Base-by-base conservation (phyloP, 1,140 invertebrate genomes). In the Adoxophyes honmai region DNA sequence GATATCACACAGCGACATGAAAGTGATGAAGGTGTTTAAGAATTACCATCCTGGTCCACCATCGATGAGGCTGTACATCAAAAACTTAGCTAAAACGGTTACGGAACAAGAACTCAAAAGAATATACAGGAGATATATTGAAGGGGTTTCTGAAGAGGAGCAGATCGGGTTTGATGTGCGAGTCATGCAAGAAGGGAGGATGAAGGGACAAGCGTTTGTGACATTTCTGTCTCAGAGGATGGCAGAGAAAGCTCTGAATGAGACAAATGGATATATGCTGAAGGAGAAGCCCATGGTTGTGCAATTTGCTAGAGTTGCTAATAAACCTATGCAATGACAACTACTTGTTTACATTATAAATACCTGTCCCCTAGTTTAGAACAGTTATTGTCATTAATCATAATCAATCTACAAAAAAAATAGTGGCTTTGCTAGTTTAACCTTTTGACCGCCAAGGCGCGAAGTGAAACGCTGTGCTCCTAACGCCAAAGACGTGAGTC, bases 121-220 rank as follows among this genome's bases (percentile, higher is more conserved):
- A 66, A 94, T 99, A 60, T 98, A 94, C 86, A 93, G 92, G 54
- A 87, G 92, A 60, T 98, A 94, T 82, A 71, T 91, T 8, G 66
- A 73, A 54, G 66, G 86, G 36, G 64, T 82, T 7, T 61, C 83
- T 21, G 84, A 85, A 44, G 76, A 86, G 36, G 78, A 92, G 56
- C 73, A 88, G 9, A 86, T 90, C 48, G 92, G 91, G 59, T 97
- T 96, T 89, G 93, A 96, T 89, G 92, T 98, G n/a, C 91, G 94
- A 67, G 90, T 98, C 1, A 97, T 99, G 96, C 96, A 96, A 81
- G 96, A 97, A 82, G 97, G 97, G 0, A 92, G 96, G 75, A 98
- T 99, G 97, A 98, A 98, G 89, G 97, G 97, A 0, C 97, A 99
- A 89, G 96, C 96, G 4, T 99, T 99, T 91, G 90, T 99, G 0